Evolutionary conservation across 2,888 invertebrate genomes (phyloP).

Genomic region (Andrena hattorfiana): DNA sequence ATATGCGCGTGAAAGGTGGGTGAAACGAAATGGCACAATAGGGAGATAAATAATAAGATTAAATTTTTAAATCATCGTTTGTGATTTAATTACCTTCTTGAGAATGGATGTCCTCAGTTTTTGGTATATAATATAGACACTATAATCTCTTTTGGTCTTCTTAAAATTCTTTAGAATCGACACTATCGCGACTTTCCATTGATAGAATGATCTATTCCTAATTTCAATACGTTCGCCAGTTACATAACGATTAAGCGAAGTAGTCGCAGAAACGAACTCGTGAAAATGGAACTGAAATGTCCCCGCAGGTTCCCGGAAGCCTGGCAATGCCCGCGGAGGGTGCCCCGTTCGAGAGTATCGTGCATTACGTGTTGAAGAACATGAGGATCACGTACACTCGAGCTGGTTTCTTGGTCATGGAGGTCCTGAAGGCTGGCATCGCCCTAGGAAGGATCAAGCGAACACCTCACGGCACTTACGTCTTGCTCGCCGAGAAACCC

Average conservation of each 20-base stretch:
- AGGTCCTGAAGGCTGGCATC: conserved; percentile 78
- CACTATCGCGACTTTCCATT: no score
- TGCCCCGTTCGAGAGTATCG: conserved; percentile 77
- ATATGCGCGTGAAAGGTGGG: not conserved
- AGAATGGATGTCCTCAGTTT: not conserved
- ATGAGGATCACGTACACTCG: conserved; percentile 73
- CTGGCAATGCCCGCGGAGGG: conserved; percentile 66
- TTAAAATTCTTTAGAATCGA: no score
- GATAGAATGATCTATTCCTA: no score
- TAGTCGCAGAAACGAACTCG: conserved; percentile 2
- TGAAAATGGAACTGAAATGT: conserved; percentile 19
- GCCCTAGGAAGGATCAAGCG: conserved; percentile 76
- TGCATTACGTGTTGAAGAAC: conserved; percentile 78
- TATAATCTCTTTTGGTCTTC: no score
- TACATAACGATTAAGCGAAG: not conserved
- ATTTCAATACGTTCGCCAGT: no score
- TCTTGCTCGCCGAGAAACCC: conserved; percentile 65
- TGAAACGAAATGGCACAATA: not conserved
- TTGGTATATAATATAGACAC: no score
- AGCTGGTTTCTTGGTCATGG: conserved; percentile 74
- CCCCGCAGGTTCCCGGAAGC: conserved; percentile 5
- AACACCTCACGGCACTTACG: conserved; percentile 73
- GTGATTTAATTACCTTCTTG: not conserved
- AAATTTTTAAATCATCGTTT: no score
- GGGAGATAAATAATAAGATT: not conserved